Percentiles rank a stretch among this genome's conserved stretches.
Conservation (phyloP, 1,140 invertebrate genomes). For the Magallana angulata region DNA sequence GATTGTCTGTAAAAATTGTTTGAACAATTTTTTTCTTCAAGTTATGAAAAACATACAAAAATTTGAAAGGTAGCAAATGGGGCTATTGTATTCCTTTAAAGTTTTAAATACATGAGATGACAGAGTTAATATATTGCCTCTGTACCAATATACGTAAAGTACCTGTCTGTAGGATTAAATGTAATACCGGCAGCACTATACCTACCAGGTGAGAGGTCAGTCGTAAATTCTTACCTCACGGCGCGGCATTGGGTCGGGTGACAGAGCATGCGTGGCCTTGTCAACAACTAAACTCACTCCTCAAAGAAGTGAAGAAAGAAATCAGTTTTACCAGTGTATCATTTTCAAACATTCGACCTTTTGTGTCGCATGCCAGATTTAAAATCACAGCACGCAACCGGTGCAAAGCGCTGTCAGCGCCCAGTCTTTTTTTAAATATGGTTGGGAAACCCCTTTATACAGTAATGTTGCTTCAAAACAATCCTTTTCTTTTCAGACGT, state of each 20-base stretch:
- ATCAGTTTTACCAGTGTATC: slow-evolving; percentile 8
- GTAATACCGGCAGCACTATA: background rate
- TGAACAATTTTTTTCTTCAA: no score
- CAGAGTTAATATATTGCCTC: no score
- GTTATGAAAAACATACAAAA: no score
- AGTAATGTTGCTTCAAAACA: no score
- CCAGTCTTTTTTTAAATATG: no score
- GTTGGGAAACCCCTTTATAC: no score
- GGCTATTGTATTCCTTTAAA: no score
- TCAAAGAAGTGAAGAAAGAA: background rate
- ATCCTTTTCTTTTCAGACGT: no score
- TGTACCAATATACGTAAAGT: no score
- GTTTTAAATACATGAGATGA: no score
- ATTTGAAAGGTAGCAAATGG: no score
- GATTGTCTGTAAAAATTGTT: no score
- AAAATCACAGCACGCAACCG: slow-evolving; percentile 15
- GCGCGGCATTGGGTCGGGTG: background rate
- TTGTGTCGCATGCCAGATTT: slow-evolving; percentile 37
- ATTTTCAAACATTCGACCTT: slow-evolving; percentile 24
- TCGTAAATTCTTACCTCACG: background rate
- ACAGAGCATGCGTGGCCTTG: slow-evolving; percentile 17
- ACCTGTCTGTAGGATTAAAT: background rate
- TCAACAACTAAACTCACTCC: slow-evolving; percentile 12
- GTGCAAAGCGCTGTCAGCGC: background rate
- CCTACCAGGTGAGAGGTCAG: background rate